Percentiles rank a stretch among this genome's conserved stretches.
Evolutionary conservation across 2,113 vertebrate species (phyloP).

Genomic region (Apodemus sylvaticus): DNA sequence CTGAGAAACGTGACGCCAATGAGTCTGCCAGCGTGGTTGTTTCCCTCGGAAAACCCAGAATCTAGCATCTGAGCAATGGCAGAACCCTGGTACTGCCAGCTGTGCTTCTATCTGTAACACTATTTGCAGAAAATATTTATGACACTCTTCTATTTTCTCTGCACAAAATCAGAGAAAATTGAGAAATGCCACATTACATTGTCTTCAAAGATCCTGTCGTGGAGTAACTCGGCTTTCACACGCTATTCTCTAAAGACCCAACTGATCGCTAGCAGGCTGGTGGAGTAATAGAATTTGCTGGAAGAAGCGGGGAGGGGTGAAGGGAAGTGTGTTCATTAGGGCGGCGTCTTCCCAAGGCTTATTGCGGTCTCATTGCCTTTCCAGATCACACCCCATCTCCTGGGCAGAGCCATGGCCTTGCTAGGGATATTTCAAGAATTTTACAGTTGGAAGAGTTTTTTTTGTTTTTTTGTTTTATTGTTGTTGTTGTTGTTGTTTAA

Average conservation of each 20-base stretch:
- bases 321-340: slow-evolving; percentile 56
- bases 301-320: slow-evolving; percentile 25
- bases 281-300: slow-evolving; percentile 67
- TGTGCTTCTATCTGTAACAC: slow-evolving; percentile 60
- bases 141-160: slow-evolving; percentile 61
- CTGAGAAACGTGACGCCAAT: slow-evolving; percentile 3
- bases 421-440: slow-evolving; percentile 43
- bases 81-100: slow-evolving; percentile 48
- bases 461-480: background rate
- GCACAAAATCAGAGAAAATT: slow-evolving; percentile 76
- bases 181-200: slow-evolving; percentile 72
- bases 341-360: slow-evolving; percentile 41
- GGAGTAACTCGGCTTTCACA: slow-evolving; percentile 49
- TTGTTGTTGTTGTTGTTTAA: too few relatives aligned
- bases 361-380: slow-evolving; percentile 55
- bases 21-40: background rate
- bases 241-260: slow-evolving; percentile 53
- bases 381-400: slow-evolving; percentile 12
- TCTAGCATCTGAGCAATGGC: slow-evolving; percentile 36
- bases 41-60: background rate
- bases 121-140: slow-evolving; percentile 67
- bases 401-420: background rate
- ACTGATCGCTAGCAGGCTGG: slow-evolving; percentile 52
- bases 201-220: slow-evolving; percentile 64
- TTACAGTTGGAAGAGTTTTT: slow-evolving; percentile 36